These are phyloP conservation scores for Automeris io DNA, from an alignment of 2,888 invertebrate species.

Conservation along the genomic window DNA sequence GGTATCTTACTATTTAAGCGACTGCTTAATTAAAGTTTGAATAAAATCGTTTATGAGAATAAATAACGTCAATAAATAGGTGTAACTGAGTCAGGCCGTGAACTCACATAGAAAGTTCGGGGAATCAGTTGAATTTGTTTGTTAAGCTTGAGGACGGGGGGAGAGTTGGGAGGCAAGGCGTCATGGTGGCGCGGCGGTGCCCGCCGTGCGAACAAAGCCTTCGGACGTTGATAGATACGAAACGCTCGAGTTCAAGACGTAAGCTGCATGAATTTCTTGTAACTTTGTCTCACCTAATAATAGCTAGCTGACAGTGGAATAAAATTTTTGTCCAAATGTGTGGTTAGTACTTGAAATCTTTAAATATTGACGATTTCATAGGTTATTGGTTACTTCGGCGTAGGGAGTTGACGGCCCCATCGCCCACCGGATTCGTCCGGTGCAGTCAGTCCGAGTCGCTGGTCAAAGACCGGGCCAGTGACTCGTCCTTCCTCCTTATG, in stretches of 20 bases:
- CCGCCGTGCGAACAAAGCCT: conserved; percentile 66
- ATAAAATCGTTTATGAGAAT: not conserved
- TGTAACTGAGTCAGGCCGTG: conserved; percentile 47
- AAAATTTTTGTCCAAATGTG: not conserved
- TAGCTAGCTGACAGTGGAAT: too few relatives aligned
- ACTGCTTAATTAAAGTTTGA: conserved; percentile 1
- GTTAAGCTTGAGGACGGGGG: conserved; percentile 36
- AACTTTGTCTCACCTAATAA: conserved; percentile 51
- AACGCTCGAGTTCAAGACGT: conserved; percentile 75
- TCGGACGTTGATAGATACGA: conserved; percentile 51
- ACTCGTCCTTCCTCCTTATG: too few relatives aligned
- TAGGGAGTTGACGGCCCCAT: too few relatives aligned
- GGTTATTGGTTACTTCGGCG: too few relatives aligned
- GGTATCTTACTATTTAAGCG: conserved; percentile 2
- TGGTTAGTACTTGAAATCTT: too few relatives aligned
- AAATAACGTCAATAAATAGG: conserved; percentile 27
- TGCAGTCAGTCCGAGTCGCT: too few relatives aligned
- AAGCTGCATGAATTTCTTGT: conserved; percentile 74
- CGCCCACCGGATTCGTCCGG: too few relatives aligned
- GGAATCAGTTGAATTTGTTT: conserved; percentile 61
- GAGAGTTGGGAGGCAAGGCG: conserved; percentile 31
- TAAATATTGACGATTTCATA: too few relatives aligned
- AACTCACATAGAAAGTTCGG: conserved; percentile 59
- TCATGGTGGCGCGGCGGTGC: conserved; percentile 26
- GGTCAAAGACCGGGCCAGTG: too few relatives aligned